phyloP scores from a whole-genome alignment of 2,113 vertebrate species.

The Callionymus lyra region DNA sequence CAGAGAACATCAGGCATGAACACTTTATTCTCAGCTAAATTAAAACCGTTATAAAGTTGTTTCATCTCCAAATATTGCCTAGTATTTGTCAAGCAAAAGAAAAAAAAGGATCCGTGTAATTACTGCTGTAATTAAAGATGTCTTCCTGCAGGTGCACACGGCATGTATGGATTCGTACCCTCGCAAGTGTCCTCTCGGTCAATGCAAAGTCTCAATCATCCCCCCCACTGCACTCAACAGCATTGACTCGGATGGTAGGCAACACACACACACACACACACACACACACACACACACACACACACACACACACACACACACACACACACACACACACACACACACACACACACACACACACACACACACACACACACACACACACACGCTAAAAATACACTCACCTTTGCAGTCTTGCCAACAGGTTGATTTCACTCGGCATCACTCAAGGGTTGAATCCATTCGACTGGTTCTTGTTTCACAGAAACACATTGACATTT shows the following conservation, averaged over 20 bases:
- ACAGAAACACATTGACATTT: too few species aligned
- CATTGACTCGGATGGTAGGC: conserved; percentile 96
- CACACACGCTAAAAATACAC: conserved; percentile 1
- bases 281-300: conserved; percentile 5
- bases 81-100: too few species aligned
- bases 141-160: conserved; percentile 79
- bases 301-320: neutral
- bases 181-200: conserved; percentile 89
- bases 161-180: conserved; percentile 92
- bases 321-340: neutral
- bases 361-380: neutral
- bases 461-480: too few species aligned
- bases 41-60: too few species aligned
- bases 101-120: too few species aligned
- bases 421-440: conserved; percentile 1
- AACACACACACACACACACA: conserved; percentile 2
- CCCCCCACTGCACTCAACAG: conserved; percentile 96
- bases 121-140: too few species aligned
- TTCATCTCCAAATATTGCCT: too few species aligned
- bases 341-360: conserved; percentile 3
- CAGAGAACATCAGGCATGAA: too few species aligned
- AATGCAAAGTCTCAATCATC: conserved; percentile 97
- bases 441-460: conserved; percentile 1
- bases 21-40: too few species aligned
- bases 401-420: neutral